Percentiles rank a stretch among this genome's conserved stretches.
Conservation (phyloP, 2,797 vertebrate genomes). For the Syngnathus acus region DNA sequence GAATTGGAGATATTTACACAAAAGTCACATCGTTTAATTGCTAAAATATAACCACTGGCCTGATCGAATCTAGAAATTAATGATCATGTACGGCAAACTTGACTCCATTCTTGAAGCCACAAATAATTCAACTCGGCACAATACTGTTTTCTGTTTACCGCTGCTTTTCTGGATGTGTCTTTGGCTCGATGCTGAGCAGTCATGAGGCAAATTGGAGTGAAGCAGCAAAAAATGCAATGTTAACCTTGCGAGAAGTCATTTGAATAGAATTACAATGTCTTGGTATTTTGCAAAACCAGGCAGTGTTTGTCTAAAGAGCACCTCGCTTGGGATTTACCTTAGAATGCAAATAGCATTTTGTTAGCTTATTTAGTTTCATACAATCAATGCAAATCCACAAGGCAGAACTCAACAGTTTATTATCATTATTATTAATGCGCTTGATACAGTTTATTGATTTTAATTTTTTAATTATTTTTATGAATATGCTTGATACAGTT, state of each 20-base stretch:
- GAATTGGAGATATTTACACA: slow-evolving; percentile 40
- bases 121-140: slow-evolving; percentile 37
- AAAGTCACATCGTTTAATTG: too few relatives aligned
- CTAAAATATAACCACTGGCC: too few relatives aligned
- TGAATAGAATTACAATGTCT: slow-evolving; percentile 57
- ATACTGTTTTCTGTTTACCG: slow-evolving; percentile 37
- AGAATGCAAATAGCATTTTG: slow-evolving; percentile 42
- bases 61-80: neutral
- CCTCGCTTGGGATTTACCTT: slow-evolving; percentile 40
- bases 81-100: slow-evolving; percentile 19
- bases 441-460: too few relatives aligned
- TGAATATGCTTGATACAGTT: too few relatives aligned
- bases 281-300: slow-evolving; percentile 52
- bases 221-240: slow-evolving; percentile 47
- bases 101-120: slow-evolving; percentile 19
- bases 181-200: slow-evolving; percentile 49
- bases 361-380: neutral
- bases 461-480: too few relatives aligned
- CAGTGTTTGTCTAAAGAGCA: slow-evolving; percentile 51
- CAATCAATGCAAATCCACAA: neutral
- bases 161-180: slow-evolving; percentile 32
- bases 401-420: neutral
- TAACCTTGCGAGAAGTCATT: slow-evolving; percentile 42
- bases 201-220: slow-evolving; percentile 62
- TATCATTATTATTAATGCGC: too few relatives aligned